phyloP scores from a whole-genome alignment of 2,888 invertebrate genomes.

The Caradrina kadenii region DNA sequence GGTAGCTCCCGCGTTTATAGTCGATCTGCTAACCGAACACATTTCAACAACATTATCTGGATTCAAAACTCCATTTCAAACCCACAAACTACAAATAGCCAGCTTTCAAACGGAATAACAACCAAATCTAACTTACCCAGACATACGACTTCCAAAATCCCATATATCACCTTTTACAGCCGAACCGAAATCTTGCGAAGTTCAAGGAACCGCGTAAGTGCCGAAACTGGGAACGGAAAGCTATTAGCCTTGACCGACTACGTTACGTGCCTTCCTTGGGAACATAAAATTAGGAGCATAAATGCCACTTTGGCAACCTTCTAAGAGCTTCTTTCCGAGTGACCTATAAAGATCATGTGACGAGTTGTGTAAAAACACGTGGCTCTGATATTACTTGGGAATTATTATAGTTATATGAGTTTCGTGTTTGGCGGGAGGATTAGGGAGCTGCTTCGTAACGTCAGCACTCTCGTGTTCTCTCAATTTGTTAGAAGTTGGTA shows the following conservation, averaged over 20 bases:
- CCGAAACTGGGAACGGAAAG: constrained; percentile 27
- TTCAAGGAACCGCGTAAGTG: constrained; percentile 47
- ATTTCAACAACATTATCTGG: constrained; percentile 15
- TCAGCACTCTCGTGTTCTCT: no score
- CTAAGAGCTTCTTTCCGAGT: constrained; percentile 35
- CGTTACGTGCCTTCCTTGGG: constrained; percentile 41
- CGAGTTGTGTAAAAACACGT: neutral
- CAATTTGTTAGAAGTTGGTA: no score
- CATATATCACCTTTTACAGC: constrained; percentile 57
- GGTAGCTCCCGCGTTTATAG: constrained; percentile 4
- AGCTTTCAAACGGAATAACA: constrained; percentile 35
- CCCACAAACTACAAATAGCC: constrained; percentile 43
- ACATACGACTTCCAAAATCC: constrained; percentile 43
- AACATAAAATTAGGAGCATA: constrained; percentile 57
- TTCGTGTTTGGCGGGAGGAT: neutral
- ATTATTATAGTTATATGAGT: neutral
- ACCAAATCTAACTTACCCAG: constrained; percentile 45
- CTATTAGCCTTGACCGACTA: constrained; percentile 56
- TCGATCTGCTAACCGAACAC: neutral
- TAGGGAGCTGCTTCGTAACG: neutral
- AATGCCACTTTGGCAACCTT: constrained; percentile 52
- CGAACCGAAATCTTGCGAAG: constrained; percentile 38
- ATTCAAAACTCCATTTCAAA: constrained; percentile 29
- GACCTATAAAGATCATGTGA: constrained; percentile 50
- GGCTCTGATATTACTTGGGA: neutral